Evolutionary conservation across 1,140 invertebrate genomes (phyloP), one percentile per base, ranked within the genome.

Genomic region (Cecropterus lyciades): DNA sequence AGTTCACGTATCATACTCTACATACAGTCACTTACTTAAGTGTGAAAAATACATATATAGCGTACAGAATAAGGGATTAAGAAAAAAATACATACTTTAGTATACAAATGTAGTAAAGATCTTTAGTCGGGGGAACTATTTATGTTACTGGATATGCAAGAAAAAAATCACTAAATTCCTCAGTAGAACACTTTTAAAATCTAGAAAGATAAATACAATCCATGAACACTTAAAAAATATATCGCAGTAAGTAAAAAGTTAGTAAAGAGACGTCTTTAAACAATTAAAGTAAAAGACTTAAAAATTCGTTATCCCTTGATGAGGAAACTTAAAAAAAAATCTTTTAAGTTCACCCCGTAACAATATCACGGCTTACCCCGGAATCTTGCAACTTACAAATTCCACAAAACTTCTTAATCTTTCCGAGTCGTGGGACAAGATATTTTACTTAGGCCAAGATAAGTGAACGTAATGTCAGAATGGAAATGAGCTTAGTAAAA

Each of bases 381-480:
- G 65, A 70, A 72, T 72, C 60, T 65, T 65, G 67, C 67, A 71
- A 75, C 62, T 72, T 69, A 75, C 70, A 67, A 74, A 69, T 70
- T 75, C 40, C 14, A 30, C 6, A 45, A 71, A 75, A 75, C 55
- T 71, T 72, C 67, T 69, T 73, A 73, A 78, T 78, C 73, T 78
- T 75, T 71, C 67, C 56, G 49, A 75, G 63, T 63, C 57, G 62
- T 59, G 63, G 48, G 65, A 75, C 67, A 73, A 73, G 66, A 73
- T 67, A 75, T 78, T 75, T 77, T 67, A 77, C 72, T 72, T 69
- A 72, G 57, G 65, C 63, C 62, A 45, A 74, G 68, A 70, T 68
- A 68, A 67, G 62, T 63, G 53, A 68, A 56, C 17, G 43, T 65
- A 24, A 57, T 57, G 60, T 43, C 65, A 56, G 56, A 72, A 72